phyloP scores from a whole-genome alignment of 2,797 vertebrate species.

The Peromyscus aztecus region DNA sequence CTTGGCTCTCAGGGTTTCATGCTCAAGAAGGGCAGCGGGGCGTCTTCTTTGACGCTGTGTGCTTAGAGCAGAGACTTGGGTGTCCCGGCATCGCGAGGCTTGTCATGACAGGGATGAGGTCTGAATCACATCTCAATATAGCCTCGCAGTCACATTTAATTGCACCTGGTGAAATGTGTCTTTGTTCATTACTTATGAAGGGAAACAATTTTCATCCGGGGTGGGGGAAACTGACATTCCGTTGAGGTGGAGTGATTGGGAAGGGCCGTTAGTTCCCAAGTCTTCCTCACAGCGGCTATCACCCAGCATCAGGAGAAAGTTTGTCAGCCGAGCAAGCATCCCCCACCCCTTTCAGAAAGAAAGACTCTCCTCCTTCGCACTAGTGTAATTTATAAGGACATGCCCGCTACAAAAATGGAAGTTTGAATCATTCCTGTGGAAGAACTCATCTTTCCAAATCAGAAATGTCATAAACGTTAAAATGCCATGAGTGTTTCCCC shows the following conservation, averaged over 20 bases:
- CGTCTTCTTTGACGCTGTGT: constrained; percentile 23
- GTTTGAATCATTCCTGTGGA: constrained; percentile 70
- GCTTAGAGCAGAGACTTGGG: constrained; percentile 47
- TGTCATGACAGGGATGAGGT: constrained; percentile 29
- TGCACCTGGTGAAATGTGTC: constrained; percentile 75
- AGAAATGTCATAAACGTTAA: constrained; percentile 84
- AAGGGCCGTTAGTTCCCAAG: constrained; percentile 28
- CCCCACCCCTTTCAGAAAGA: not conserved
- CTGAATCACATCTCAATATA: constrained; percentile 65
- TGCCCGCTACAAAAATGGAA: constrained; percentile 53
- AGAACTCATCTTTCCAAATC: constrained; percentile 82
- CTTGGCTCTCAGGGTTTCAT: constrained; percentile 72
- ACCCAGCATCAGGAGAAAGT: not conserved
- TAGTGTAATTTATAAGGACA: constrained; percentile 60
- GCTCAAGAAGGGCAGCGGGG: constrained; percentile 63
- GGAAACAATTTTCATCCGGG: constrained; percentile 66
- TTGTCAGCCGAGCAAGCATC: not conserved
- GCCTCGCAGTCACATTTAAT: constrained; percentile 77
- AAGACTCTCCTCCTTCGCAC: not conserved
- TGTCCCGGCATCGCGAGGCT: constrained; percentile 49
- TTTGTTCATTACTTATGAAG: constrained; percentile 82
- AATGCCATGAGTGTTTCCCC: constrained; percentile 79
- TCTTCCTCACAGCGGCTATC: not conserved
- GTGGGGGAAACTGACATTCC: constrained; percentile 67
- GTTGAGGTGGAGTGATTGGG: constrained; percentile 64